These are phyloP conservation scores for Girardia tigrina DNA, from an alignment of 2,888 invertebrate genomes.

Conservation along the genomic window DNA sequence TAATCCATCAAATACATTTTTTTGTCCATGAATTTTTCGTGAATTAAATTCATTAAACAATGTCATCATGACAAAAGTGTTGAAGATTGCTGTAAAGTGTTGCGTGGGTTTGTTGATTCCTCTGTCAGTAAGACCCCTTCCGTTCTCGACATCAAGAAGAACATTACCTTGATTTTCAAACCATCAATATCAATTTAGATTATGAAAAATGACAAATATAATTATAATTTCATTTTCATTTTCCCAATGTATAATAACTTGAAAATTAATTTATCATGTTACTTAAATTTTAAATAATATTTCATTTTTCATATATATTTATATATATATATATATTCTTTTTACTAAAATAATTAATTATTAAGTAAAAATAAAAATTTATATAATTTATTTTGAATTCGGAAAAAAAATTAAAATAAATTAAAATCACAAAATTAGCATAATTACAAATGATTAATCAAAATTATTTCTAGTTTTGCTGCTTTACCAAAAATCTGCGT, in stretches of 20 bases:
- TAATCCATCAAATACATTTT: conserved; percentile 90
- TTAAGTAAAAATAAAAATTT: too few species aligned
- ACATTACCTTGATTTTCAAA: conserved; percentile 70
- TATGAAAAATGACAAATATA: too few species aligned
- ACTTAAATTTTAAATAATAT: too few species aligned
- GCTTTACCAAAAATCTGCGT: too few species aligned
- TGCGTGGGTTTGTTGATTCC: conserved; percentile 21
- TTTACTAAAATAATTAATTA: too few species aligned
- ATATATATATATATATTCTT: too few species aligned
- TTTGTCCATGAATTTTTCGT: conserved; percentile 94
- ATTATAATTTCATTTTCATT: too few species aligned
- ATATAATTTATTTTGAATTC: too few species aligned
- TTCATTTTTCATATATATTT: too few species aligned
- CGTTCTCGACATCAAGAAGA: conserved; percentile 80
- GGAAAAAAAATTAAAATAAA: not conserved
- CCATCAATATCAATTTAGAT: too few species aligned
- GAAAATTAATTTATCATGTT: too few species aligned
- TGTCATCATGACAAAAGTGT: conserved; percentile 99
- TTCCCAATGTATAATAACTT: too few species aligned
- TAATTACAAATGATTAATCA: not conserved
- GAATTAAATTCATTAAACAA: conserved; percentile 99
- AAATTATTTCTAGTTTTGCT: not conserved
- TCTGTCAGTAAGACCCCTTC: conserved; percentile 53
- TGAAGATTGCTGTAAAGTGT: conserved; percentile 98
- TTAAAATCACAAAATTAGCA: not conserved